Conservation (phyloP, 2,888 invertebrate species). For the Epiblema foenella region DNA sequence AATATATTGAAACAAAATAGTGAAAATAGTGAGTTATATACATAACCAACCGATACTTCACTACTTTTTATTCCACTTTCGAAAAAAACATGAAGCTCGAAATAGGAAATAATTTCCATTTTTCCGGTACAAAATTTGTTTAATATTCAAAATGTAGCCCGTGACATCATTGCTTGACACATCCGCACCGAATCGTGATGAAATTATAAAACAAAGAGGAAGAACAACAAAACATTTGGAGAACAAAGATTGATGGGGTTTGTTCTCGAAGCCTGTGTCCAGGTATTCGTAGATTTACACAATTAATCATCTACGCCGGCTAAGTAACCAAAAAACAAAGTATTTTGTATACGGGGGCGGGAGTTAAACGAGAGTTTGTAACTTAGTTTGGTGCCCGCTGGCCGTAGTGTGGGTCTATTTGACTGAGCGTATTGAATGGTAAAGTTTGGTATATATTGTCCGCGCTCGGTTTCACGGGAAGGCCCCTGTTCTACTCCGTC, state of each 20-base stretch:
- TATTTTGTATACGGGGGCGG: constrained; percentile 29
- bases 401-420: constrained; percentile 7
- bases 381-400: constrained; percentile 24
- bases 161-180: constrained; percentile 15
- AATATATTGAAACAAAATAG: too few relatives aligned
- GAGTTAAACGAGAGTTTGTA: constrained; percentile 22
- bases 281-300: constrained; percentile 42
- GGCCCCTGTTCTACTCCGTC: too few relatives aligned
- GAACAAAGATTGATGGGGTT: constrained; percentile 43
- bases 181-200: constrained; percentile 16
- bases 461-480: too few relatives aligned
- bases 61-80: background rate
- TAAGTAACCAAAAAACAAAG: constrained; percentile 55
- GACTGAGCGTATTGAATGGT: background rate
- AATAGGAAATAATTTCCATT: background rate
- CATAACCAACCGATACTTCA: too few relatives aligned
- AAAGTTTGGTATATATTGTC: too few relatives aligned
- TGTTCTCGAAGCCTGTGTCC: constrained; percentile 40
- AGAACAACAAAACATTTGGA: constrained; percentile 42
- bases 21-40: too few relatives aligned
- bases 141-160: background rate
- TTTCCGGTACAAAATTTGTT: too few relatives aligned
- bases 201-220: constrained; percentile 37
- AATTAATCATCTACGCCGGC: constrained; percentile 56
- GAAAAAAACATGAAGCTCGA: background rate